Evolutionary conservation across 2,888 invertebrate genomes (phyloP).

Genomic region (Tipula confusa): DNA sequence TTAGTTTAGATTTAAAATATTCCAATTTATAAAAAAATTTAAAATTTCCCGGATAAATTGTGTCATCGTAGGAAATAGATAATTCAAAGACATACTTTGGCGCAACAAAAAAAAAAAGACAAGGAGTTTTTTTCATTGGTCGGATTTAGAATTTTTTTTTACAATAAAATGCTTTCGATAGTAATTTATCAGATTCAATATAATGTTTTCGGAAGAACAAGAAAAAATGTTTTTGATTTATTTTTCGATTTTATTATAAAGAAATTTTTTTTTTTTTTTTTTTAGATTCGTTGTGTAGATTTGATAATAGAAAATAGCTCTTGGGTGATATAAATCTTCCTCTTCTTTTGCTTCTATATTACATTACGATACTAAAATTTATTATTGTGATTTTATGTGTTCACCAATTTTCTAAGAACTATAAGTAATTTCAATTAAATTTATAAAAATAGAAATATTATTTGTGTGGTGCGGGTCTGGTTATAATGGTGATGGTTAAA

Average conservation of each 20-base stretch:
- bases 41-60: neutral
- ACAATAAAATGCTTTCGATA: neutral
- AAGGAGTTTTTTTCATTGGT: neutral
- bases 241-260: neutral
- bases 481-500: neutral
- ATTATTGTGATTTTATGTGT: neutral
- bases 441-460: neutral
- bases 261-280: no score
- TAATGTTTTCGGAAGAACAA: neutral
- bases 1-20: neutral
- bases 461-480: neutral
- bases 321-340: conserved; percentile 1
- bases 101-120: no score
- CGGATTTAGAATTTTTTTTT: neutral
- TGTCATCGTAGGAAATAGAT: neutral
- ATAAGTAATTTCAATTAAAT: neutral
- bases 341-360: no score
- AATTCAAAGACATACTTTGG: neutral
- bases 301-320: neutral
- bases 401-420: neutral
- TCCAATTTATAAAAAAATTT: neutral
- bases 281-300: neutral
- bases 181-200: neutral
- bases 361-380: neutral
- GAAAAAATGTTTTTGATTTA: conserved; percentile 1